These are phyloP conservation scores for Lycopodina hypogea DNA, from an alignment of 37 sponge, comb jelly and placozoan species.

Conservation along the genomic window DNA sequence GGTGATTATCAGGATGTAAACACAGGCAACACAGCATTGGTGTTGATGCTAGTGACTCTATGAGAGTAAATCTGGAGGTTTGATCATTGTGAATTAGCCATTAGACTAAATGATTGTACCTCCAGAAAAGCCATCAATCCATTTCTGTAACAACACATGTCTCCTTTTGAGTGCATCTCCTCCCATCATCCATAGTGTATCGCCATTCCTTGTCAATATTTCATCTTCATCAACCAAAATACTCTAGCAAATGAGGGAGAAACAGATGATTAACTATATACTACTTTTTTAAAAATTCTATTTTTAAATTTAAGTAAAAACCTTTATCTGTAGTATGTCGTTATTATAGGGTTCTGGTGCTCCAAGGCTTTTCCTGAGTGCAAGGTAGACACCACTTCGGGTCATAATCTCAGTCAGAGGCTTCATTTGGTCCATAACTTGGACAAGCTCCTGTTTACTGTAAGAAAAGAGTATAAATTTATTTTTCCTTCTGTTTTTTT, in stretches of 20 bases:
- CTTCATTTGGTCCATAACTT: not conserved
- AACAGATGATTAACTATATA: not conserved
- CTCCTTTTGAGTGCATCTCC: not conserved
- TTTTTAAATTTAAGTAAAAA: not conserved
- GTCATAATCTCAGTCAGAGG: slow-evolving; percentile 1
- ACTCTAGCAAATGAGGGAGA: not conserved
- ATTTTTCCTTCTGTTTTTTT: too few relatives aligned
- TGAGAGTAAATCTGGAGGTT: too few relatives aligned
- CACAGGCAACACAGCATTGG: too few relatives aligned
- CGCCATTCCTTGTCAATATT: too few relatives aligned
- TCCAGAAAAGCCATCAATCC: not conserved
- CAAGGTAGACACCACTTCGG: not conserved
- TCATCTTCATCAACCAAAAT: too few relatives aligned
- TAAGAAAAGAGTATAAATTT: too few relatives aligned
- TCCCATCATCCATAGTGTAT: not conserved
- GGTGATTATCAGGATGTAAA: too few relatives aligned
- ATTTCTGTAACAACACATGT: not conserved
- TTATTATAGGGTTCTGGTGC: not conserved
- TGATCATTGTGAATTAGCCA: too few relatives aligned
- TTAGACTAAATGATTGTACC: too few relatives aligned
- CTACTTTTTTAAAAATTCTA: not conserved
- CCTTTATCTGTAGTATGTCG: not conserved
- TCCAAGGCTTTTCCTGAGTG: not conserved
- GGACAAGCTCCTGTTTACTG: not conserved
- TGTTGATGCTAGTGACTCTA: too few relatives aligned